Base-by-base conservation (phyloP, 2,888 invertebrate species). In the Halictus quadricinctus region DNA sequence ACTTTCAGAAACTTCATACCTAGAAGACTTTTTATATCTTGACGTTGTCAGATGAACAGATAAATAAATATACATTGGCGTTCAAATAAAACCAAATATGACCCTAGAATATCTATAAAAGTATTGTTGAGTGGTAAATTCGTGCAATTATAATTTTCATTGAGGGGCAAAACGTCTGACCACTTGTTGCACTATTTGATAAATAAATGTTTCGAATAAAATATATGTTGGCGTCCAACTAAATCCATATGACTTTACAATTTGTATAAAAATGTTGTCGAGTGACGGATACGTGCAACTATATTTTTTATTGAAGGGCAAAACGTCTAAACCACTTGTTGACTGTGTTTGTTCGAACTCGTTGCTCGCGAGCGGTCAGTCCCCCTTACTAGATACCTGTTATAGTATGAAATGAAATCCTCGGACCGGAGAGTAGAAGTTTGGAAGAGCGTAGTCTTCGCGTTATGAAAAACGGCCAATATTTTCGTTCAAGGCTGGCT, bases 401-500 rank as follows among this genome's bases (percentile, higher is more conserved):
- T 78, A 78, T 43, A 72, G 13, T 15, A 5, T 41, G 46, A 60
- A 78, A 78, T 29, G 78, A 72, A 81, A 64, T 78, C 72, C 25
- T 77, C 46, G n/a, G 46, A n/a, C 18, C 18, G 18, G 15, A 25
- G 15, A 43, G 66, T 29, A n/a, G 70, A n/a, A 70, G 50, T 10
- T 15, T 29, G 25, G 21, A 15, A 66, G 76, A 66, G 29, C 15
- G 54, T 12, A 76, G 50, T 36, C 69, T 80, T 21, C 13, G 36
- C 72, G 72, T 79, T 72, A 72, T 81, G 78, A 81, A 43, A 81
- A 72, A 72, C 60, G 41, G 64, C 43, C 72, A 64, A 79, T 79
- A 72, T 50, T 78, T 78, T 79, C 50, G 72, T 72, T 29, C 50
- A 29, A 29, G 10, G 18, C n/a, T 8, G 69, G 12, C 43, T 48